Evolutionary conservation across 2,113 vertebrate species (phyloP).

Genomic region (Pomatorhinus ruficollis): DNA sequence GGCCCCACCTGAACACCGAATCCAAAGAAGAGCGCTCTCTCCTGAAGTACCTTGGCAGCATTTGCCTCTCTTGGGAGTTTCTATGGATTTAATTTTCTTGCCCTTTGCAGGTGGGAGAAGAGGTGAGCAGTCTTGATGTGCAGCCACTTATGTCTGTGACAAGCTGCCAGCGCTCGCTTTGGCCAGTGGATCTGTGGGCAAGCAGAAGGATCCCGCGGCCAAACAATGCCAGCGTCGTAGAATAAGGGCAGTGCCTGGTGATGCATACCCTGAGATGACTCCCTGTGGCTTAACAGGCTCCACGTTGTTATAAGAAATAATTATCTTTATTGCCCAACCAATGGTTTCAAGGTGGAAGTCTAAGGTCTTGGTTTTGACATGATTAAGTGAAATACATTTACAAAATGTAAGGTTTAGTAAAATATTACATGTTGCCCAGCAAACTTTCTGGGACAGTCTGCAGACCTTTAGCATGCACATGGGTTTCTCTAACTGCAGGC

Average conservation of each 20-base stretch:
- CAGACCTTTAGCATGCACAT: background rate
- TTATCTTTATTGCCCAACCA: conserved; percentile 6
- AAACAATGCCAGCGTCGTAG: accelerated
- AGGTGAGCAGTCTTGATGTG: background rate
- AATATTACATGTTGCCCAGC: background rate
- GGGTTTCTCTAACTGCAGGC: background rate
- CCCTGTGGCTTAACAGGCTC: background rate
- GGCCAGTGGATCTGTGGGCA: accelerated
- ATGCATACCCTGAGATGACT: background rate
- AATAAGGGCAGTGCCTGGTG: background rate
- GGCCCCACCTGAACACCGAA: background rate
- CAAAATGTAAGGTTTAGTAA: background rate
- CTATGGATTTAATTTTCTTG: background rate
- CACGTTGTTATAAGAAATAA: background rate
- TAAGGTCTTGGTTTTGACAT: background rate
- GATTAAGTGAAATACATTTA: background rate
- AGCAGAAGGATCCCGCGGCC: accelerated
- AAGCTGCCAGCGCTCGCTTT: accelerated
- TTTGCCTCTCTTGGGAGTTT: background rate
- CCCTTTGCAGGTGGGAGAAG: background rate
- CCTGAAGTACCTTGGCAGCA: too few species aligned
- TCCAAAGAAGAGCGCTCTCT: background rate
- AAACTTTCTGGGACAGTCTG: background rate
- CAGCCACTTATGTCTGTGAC: accelerated
- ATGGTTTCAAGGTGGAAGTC: background rate